Conservation (phyloP, 2,888 invertebrate species). For the Hipparchia sbordonii region DNA sequence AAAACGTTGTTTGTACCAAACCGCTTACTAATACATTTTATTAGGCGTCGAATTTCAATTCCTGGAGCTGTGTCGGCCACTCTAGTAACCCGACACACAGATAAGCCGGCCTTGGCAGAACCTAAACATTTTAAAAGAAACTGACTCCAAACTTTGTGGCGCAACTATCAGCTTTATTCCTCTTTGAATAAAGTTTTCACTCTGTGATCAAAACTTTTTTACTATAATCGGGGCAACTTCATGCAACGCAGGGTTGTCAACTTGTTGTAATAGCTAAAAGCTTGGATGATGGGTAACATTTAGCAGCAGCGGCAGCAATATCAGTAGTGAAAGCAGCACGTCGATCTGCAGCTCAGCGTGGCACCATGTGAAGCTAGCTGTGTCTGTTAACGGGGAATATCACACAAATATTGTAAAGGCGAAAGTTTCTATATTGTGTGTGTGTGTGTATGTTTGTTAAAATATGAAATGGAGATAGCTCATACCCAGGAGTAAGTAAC, state of each 20-base stretch:
- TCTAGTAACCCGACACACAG: slow-evolving; percentile 70
- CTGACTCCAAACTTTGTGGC: slow-evolving; percentile 25
- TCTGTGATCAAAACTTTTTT: slow-evolving; percentile 17
- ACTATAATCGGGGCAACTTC: slow-evolving; percentile 36
- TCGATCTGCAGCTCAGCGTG: too few relatives aligned
- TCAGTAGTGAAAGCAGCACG: too few relatives aligned
- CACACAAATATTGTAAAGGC: background rate
- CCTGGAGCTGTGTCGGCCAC: slow-evolving; percentile 61
- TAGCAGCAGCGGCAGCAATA: too few relatives aligned
- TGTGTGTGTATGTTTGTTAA: too few relatives aligned
- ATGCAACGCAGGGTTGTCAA: slow-evolving; percentile 38
- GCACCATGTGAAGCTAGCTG: too few relatives aligned
- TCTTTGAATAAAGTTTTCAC: slow-evolving; percentile 41
- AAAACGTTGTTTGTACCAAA: slow-evolving; percentile 29
- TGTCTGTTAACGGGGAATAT: background rate
- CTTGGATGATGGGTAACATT: background rate
- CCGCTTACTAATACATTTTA: slow-evolving; percentile 35
- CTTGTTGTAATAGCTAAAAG: too few relatives aligned
- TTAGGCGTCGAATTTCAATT: slow-evolving; percentile 48
- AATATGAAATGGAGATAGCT: too few relatives aligned
- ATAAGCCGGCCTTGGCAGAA: slow-evolving; percentile 68
- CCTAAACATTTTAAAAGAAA: slow-evolving; percentile 42
- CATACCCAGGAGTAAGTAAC: too few relatives aligned
- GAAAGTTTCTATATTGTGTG: too few relatives aligned
- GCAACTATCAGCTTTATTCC: slow-evolving; percentile 37